Base-by-base conservation (phyloP, 2,888 invertebrate species). In the Monoplex corrugatus region DNA sequence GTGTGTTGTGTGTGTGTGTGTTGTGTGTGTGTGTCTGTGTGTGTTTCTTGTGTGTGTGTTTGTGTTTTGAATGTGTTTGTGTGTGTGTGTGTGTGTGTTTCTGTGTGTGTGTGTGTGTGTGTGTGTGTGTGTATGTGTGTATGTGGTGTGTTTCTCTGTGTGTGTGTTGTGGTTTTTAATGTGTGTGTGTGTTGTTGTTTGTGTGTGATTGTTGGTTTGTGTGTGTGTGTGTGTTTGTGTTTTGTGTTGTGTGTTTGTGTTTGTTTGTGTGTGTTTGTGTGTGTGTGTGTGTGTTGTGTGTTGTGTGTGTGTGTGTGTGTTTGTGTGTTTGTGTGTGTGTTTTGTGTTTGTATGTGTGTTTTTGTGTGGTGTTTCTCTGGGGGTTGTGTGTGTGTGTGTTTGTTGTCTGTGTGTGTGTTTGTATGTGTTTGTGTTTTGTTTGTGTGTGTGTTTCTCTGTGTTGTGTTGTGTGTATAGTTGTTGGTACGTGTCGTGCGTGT, bases 41-140 rank as follows among this genome's bases (percentile, higher is more conserved):
- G 80, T 38, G 80, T 80, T n/a, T n/a, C n/a, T n/a, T n/a, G 80
- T 80, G 80, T 80, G 80, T 80, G 38, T 80, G 80, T 80, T 38
- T 80, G 80, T 80, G 38, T 80, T n/a, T 50, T 50, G 50, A 13
- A 13, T 50, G 10, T 50, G 8, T 50, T 50, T 19, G 19, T 50
- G 8, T 19, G 10, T 50, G 10, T 50, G 50, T 50, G 50, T 19
- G 50, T 50, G 50, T 50, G 10, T 8, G 8, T 50, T 8, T 50
- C 19, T 8, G 50, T 50, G 50, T 8, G 8, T 8, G 8, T 50
- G 50, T 19, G 8, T 8, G 10, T 50, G 50, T 19, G 8, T 8
- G 10, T 50, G 50, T 19, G 8, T 8, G 10, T 50, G 50, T 19
- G 8, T 8, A 8, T 13, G 50, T 19, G 8, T 8, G 10, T 50